Evolutionary conservation across 2,797 vertebrate species (phyloP).

Genomic region (Phrynocephalus vlangalii): DNA sequence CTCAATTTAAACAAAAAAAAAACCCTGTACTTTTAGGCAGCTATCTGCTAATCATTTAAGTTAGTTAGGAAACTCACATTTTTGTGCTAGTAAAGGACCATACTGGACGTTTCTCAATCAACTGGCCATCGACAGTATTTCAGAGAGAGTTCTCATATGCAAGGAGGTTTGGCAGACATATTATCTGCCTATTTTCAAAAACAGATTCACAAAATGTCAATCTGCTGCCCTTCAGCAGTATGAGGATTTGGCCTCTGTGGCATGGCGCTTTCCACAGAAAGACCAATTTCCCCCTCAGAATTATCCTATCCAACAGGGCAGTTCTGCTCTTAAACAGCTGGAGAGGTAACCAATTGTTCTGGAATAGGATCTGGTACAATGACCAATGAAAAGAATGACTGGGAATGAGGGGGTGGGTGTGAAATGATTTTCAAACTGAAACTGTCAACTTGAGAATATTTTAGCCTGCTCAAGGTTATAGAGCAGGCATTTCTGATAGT

Average conservation of each 20-base stretch:
- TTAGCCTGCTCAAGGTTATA: constrained; percentile 28
- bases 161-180: background rate
- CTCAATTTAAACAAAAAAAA: background rate
- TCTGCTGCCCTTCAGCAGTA: background rate
- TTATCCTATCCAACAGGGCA: background rate
- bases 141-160: background rate
- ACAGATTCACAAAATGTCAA: constrained; percentile 20
- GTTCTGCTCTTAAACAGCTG: constrained; percentile 35
- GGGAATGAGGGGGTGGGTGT: constrained; percentile 41
- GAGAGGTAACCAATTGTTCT: constrained; percentile 44
- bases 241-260: background rate
- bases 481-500: constrained; percentile 34
- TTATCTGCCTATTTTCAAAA: constrained; percentile 4
- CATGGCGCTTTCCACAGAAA: background rate
- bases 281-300: background rate
- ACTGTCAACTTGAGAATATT: constrained; percentile 43
- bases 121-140: background rate
- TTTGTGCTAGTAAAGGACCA: background rate
- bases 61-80: background rate
- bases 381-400: constrained; percentile 42
- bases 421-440: constrained; percentile 45
- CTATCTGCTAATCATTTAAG: background rate
- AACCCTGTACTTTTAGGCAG: background rate
- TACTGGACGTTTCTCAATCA: background rate
- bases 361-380: constrained; percentile 52